Evolutionary conservation across 2,888 invertebrate genomes (phyloP), one percentile per base, ranked within the genome.

Genomic region (Terebella lapidaria): DNA sequence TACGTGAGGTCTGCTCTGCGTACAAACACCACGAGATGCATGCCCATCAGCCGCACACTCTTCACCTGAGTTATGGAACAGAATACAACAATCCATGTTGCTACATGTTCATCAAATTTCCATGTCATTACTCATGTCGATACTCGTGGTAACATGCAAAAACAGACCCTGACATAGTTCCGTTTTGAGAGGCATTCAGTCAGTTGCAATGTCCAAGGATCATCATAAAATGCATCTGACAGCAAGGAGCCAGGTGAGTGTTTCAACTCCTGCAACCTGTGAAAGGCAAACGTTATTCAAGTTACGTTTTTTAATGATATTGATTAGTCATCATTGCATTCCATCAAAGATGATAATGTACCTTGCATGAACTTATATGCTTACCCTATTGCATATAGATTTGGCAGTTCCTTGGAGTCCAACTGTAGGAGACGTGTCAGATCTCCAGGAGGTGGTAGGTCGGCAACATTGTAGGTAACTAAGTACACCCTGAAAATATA

Each of bases 41-140:
- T 84, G 4, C 94, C 95, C 79, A 92, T 91, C 71, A 94, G 84
- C 64, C 91, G 85, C 53, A 90, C 88, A 0, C 87, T 88, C 79
- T 91, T 90, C 1, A 92, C 56, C 81, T 81, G 69, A 18, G n/a
- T n/a, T n/a, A n/a, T n/a, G n/a, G n/a, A n/a, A n/a, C n/a, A n/a
- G n/a, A n/a, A n/a, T n/a, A n/a, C n/a, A n/a, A n/a, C n/a, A n/a
- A n/a, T n/a, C n/a, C n/a, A n/a, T n/a, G n/a, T n/a, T n/a, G n/a
- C n/a, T n/a, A n/a, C n/a, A n/a, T n/a, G n/a, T n/a, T n/a, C n/a
- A n/a, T n/a, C n/a, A n/a, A n/a, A n/a, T n/a, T n/a, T n/a, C n/a
- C n/a, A n/a, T n/a, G n/a, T n/a, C n/a, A n/a, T n/a, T n/a, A n/a
- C n/a, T n/a, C n/a, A n/a, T n/a, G n/a, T n/a, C n/a, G n/a, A n/a